Conservation (phyloP, 2,113 vertebrate species). For the Catharus minimus region DNA sequence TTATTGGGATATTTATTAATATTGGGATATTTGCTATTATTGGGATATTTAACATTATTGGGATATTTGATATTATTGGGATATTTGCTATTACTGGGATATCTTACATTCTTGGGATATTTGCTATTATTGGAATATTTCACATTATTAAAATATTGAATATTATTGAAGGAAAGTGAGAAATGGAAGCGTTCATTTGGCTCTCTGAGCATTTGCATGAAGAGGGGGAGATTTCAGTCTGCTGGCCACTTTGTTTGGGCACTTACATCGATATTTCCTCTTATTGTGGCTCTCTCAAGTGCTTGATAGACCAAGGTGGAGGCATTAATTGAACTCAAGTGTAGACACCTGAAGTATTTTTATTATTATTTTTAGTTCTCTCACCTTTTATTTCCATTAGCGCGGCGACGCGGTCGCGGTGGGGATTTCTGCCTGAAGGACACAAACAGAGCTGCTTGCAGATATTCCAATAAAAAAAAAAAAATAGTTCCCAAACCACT, state of each 20-base stretch:
- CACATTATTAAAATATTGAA: too few species aligned
- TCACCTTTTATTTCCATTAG: constrained; percentile 69
- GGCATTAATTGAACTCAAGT: constrained; percentile 68
- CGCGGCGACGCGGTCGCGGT: not conserved
- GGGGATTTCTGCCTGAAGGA: constrained; percentile 46
- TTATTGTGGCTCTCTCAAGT: constrained; percentile 49
- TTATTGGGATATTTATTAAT: too few species aligned
- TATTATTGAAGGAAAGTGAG: not conserved
- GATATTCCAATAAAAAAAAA: not conserved
- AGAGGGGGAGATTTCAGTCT: not conserved
- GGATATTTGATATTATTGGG: too few species aligned
- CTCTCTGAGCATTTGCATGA: not conserved
- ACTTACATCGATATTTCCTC: constrained; percentile 44
- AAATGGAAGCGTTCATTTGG: not conserved
- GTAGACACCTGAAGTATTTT: constrained; percentile 60
- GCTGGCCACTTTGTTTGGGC: constrained; percentile 51
- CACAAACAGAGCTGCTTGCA: constrained; percentile 5
- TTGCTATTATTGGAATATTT: too few species aligned
- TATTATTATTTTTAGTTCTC: constrained; percentile 66
- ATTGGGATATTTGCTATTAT: too few species aligned
- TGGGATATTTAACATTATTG: too few species aligned
- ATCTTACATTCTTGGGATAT: too few species aligned
- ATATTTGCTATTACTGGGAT: too few species aligned
- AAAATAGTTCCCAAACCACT: not conserved
- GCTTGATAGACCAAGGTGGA: constrained; percentile 53